A percentile compares a stretch with the other conserved stretches of the same genome.
These are phyloP conservation scores for Dendrocincla fuliginosa DNA, from an alignment of 2,797 vertebrate species.

Conservation along the genomic window DNA sequence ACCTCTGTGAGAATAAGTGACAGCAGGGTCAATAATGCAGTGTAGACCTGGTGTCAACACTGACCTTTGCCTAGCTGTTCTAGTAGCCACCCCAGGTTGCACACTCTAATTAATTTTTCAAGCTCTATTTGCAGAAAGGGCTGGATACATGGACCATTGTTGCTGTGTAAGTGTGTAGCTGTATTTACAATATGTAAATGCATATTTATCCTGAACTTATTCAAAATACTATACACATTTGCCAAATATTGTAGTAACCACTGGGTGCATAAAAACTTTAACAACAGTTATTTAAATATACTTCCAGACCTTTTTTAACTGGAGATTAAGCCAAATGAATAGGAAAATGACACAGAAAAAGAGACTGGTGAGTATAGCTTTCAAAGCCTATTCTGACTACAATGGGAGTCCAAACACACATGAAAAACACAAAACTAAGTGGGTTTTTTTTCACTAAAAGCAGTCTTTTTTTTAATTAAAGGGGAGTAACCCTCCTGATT, in stretches of 20 bases:
- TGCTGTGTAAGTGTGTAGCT: background rate
- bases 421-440: background rate
- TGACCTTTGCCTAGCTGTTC: background rate
- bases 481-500: background rate
- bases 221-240: background rate
- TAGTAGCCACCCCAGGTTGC: background rate
- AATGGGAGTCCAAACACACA: background rate
- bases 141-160: background rate
- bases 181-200: rapidly evolving
- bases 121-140: background rate
- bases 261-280: rapidly evolving
- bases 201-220: background rate
- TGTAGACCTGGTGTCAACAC: background rate
- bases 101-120: background rate
- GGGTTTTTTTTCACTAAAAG: background rate
- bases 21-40: background rate
- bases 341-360: background rate
- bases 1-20: background rate
- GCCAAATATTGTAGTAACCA: background rate
- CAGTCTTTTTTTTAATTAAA: background rate
- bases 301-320: background rate
- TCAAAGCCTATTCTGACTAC: background rate
- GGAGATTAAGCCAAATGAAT: background rate
- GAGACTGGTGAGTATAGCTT: background rate
- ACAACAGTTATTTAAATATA: background rate